phyloP scores from a whole-genome alignment of 30 jellyfish, hydroid and myxozoan genomes.

The Turritopsis dohrnii region DNA sequence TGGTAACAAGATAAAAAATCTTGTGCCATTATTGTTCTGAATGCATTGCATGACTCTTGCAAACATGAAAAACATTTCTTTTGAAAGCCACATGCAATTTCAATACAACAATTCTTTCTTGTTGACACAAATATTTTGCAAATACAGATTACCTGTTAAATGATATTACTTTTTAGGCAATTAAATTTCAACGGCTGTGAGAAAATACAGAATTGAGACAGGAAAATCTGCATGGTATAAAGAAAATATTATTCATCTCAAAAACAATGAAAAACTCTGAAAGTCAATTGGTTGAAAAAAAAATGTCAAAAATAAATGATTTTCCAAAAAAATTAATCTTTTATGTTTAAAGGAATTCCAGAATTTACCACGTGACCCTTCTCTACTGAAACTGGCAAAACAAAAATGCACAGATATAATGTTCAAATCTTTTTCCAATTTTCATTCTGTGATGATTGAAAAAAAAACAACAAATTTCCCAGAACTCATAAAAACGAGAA shows the following conservation, averaged over 20 bases:
- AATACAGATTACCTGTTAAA: not conserved
- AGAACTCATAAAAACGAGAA: no score
- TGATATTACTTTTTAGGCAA: not conserved
- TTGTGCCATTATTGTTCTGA: not conserved
- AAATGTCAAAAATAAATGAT: no score
- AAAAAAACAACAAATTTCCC: no score
- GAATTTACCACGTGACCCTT: no score
- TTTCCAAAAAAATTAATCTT: no score
- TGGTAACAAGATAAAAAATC: not conserved
- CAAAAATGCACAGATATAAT: no score
- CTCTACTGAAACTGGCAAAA: no score
- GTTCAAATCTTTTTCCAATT: no score
- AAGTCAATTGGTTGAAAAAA: not conserved
- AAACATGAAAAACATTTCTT: not conserved
- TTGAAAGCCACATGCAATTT: not conserved
- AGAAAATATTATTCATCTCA: not conserved
- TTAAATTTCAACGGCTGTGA: not conserved
- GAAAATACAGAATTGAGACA: not conserved
- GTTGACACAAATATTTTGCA: not conserved
- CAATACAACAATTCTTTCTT: not conserved
- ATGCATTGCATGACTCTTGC: not conserved
- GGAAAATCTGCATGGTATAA: not conserved
- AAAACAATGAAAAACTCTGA: no score
- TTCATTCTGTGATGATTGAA: no score
- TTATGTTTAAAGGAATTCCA: no score